Conservation (phyloP, 2,888 invertebrate genomes). For the Xestobium rufovillosum region DNA sequence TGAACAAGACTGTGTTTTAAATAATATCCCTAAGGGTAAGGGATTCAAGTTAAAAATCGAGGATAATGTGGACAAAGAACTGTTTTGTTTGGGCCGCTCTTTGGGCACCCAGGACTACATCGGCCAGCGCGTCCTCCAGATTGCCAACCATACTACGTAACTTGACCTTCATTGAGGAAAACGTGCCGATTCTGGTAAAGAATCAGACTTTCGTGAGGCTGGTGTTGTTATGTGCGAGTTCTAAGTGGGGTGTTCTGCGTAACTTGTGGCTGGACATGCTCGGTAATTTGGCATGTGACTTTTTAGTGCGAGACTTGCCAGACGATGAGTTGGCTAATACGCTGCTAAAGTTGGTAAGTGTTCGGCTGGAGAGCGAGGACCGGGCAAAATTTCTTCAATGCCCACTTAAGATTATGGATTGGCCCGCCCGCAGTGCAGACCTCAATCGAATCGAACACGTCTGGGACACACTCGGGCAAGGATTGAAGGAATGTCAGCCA, state of each 20-base stretch:
- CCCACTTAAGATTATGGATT: no score
- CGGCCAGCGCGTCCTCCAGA: constrained; percentile 82
- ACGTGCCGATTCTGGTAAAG: constrained; percentile 68
- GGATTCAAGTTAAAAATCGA: constrained; percentile 25
- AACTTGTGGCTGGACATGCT: constrained; percentile 90
- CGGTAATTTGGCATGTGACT: constrained; percentile 82
- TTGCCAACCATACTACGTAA: constrained; percentile 87
- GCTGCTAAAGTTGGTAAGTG: constrained; percentile 70
- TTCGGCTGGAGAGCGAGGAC: constrained; percentile 73
- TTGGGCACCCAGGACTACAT: constrained; percentile 78
- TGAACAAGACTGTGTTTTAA: constrained; percentile 22
- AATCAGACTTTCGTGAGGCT: constrained; percentile 80
- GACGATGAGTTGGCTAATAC: constrained; percentile 55
- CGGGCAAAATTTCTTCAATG: no score
- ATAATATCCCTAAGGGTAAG: constrained; percentile 20
- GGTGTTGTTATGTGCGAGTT: constrained; percentile 78
- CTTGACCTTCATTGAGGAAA: constrained; percentile 90
- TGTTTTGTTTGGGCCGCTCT: constrained; percentile 67
- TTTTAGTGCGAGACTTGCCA: constrained; percentile 66
- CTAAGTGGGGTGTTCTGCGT: constrained; percentile 78
- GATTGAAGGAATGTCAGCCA: no score
- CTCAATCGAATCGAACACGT: no score
- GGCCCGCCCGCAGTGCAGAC: no score
- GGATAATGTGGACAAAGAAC: constrained; percentile 49
- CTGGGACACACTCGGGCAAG: no score